A percentile compares a stretch with the other conserved stretches of the same genome.
These are phyloP conservation scores for Trematocara stigmaticum DNA, from an alignment of 2,113 vertebrate genomes.

Conservation along the genomic window DNA sequence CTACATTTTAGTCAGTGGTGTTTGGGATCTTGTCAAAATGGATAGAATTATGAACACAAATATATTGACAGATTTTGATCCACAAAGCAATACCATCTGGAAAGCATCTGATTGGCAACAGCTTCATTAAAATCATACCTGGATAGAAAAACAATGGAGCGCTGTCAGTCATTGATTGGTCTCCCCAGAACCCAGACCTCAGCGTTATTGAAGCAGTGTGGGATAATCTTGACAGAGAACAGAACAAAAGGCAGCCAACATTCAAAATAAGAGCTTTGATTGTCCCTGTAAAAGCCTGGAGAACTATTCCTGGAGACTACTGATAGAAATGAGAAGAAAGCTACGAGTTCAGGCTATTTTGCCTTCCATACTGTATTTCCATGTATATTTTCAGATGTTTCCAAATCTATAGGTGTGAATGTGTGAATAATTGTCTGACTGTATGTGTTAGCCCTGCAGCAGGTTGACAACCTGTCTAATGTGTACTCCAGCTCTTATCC, in stretches of 20 bases:
- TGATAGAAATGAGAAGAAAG: not conserved
- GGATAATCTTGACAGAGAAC: not conserved
- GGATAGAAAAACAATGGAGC: not conserved
- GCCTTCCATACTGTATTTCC: not conserved
- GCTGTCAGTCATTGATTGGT: not conserved
- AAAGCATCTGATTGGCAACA: not conserved
- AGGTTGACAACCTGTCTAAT: not conserved
- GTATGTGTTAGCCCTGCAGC: not conserved
- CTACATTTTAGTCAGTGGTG: not conserved
- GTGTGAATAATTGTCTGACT: not conserved
- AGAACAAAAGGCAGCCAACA: not conserved
- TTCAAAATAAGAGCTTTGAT: not conserved
- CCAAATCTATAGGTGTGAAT: not conserved
- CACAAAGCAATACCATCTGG: not conserved
- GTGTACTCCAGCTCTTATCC: not conserved
- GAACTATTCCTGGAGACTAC: not conserved
- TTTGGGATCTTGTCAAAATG: not conserved
- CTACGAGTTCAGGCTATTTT: not conserved
- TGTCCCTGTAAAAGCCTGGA: not conserved
- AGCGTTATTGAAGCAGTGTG: not conserved
- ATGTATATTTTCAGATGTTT: not conserved
- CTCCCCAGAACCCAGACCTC: not conserved
- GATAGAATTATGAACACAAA: not conserved
- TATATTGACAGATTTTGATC: not conserved
- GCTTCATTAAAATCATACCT: not conserved